A percentile compares a stretch with the other conserved stretches of the same genome.
Conservation (phyloP, 2,113 vertebrate species). For the Girardinichthys multiradiatus region DNA sequence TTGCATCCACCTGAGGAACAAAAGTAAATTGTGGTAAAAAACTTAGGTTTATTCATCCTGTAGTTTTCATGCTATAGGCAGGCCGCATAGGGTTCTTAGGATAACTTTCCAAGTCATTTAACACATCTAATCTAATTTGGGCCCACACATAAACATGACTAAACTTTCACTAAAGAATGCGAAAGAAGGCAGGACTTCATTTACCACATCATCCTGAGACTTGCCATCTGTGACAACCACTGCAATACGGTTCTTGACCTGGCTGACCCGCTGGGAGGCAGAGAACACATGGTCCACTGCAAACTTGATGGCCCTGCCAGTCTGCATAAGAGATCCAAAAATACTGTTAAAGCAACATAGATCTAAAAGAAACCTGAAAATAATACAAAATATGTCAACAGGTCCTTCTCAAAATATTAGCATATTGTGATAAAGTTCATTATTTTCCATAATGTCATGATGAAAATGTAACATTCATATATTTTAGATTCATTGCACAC, state of each 20-base stretch:
- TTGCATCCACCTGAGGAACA: slow-evolving; percentile 68
- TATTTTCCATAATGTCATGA: too few relatives aligned
- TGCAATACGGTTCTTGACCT: slow-evolving; percentile 81
- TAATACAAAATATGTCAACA: too few relatives aligned
- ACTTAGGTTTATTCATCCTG: too few relatives aligned
- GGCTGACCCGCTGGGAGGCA: slow-evolving; percentile 64
- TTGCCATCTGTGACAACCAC: slow-evolving; percentile 85
- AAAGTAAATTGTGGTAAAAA: not conserved
- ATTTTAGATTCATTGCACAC: too few relatives aligned
- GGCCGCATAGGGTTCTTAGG: too few relatives aligned
- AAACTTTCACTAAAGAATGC: too few relatives aligned
- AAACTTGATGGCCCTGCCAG: slow-evolving; percentile 83
- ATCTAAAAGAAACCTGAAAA: not conserved
- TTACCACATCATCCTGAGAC: slow-evolving; percentile 84
- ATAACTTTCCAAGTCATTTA: not conserved
- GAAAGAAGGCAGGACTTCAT: not conserved
- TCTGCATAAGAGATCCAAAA: slow-evolving; percentile 57
- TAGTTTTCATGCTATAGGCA: too few relatives aligned
- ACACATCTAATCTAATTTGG: too few relatives aligned
- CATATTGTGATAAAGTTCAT: too few relatives aligned
- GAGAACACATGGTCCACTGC: slow-evolving; percentile 82
- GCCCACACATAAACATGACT: too few relatives aligned
- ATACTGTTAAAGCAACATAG: not conserved
- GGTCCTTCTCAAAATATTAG: too few relatives aligned
- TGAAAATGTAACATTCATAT: too few relatives aligned